Evolutionary conservation across 2,797 vertebrate genomes (phyloP).

Genomic region (Arctocebus calabarensis): DNA sequence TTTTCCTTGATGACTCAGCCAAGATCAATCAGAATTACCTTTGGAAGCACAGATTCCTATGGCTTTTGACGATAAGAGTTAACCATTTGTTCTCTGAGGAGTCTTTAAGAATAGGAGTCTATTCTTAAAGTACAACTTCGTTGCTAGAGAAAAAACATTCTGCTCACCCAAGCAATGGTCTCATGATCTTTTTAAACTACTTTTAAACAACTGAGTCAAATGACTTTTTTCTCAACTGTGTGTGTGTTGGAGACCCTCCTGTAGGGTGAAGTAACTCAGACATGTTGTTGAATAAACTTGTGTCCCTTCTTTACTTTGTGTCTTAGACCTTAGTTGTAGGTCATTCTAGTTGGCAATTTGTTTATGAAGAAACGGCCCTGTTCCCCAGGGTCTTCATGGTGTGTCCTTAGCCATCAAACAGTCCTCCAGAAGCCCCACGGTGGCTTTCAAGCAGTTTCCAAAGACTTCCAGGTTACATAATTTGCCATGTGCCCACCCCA

Average conservation of each 20-base stretch:
- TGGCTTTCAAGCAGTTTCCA: rapidly evolving
- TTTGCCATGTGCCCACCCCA: background rate
- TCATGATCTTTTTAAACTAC: background rate
- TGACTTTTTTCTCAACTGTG: no score
- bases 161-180: rapidly evolving
- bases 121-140: background rate
- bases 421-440: background rate
- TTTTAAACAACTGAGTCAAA: background rate
- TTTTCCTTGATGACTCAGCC: background rate
- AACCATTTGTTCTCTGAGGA: background rate
- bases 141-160: background rate
- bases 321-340: background rate
- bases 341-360: background rate
- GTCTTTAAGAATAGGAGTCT: background rate
- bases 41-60: background rate
- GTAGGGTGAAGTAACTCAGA: rapidly evolving
- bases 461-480: background rate
- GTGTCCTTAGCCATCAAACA: rapidly evolving
- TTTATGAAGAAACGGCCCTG: background rate
- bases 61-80: background rate
- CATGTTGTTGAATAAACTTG: rapidly evolving
- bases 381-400: rapidly evolving
- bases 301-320: background rate
- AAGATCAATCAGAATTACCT: background rate
- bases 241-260: rapidly evolving